Evolutionary conservation across 2,113 vertebrate genomes (phyloP).

Genomic region (Lophochroa leadbeateri): DNA sequence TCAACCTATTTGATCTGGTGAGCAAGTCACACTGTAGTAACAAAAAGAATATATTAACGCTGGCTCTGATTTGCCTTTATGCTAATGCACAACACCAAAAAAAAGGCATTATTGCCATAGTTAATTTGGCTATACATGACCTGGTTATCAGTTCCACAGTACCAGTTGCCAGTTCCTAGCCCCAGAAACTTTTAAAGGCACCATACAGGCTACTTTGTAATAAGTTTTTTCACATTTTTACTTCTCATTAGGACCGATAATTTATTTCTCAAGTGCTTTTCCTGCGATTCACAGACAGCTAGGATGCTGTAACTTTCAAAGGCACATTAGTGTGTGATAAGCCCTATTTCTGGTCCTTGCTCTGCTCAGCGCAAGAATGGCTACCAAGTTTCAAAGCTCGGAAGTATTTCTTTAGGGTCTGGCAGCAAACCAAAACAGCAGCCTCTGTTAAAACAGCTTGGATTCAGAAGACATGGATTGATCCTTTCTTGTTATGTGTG

Average conservation of each 20-base stretch:
- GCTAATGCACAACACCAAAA: not conserved
- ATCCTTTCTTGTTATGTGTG: constrained; percentile 45
- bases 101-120: not conserved
- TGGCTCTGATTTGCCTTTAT: not conserved
- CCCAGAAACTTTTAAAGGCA: not conserved
- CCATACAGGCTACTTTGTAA: not conserved
- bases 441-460: not conserved
- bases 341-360: not conserved
- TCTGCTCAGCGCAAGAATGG: not conserved
- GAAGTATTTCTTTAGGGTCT: not conserved
- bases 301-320: not conserved
- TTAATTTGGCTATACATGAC: not conserved
- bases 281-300: not conserved
- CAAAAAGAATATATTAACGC: not conserved
- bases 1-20: not conserved
- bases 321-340: not conserved
- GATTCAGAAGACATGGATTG: not conserved
- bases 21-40: not conserved
- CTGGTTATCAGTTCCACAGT: not conserved
- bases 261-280: constrained; percentile 13
- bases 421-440: constrained; percentile 5
- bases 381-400: constrained; percentile 27
- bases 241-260: not conserved
- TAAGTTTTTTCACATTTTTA: not conserved
- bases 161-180: not conserved